Evolutionary conservation across 2,888 invertebrate genomes (phyloP).

Genomic region (Eupithecia subfuscata): DNA sequence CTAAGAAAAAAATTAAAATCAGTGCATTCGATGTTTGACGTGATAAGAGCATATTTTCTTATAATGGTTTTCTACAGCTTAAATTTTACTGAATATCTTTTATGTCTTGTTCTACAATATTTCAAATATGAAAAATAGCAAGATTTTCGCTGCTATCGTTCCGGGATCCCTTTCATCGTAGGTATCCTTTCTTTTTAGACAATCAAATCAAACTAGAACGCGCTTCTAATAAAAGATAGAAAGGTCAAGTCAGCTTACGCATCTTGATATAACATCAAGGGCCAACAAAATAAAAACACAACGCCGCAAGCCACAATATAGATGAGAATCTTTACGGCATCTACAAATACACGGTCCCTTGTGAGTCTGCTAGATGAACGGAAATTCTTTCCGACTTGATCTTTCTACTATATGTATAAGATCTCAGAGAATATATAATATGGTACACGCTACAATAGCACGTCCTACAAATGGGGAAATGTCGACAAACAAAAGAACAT

Average conservation of each 20-base stretch:
- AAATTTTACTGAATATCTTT: background rate
- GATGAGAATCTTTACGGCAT: conserved; percentile 49
- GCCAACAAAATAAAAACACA: conserved; percentile 41
- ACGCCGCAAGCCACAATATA: conserved; percentile 45
- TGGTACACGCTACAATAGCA: background rate
- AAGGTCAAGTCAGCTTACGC: conserved; percentile 32
- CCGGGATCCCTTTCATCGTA: background rate
- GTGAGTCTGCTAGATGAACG: background rate
- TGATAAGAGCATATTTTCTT: background rate
- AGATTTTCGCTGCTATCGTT: background rate
- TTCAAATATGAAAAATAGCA: background rate
- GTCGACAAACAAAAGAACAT: background rate
- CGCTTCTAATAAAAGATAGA: conserved; percentile 18
- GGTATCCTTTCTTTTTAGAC: background rate
- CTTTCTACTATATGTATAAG: background rate
- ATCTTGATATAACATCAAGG: conserved; percentile 32
- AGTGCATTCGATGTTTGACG: background rate
- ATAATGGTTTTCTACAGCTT: background rate
- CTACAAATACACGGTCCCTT: conserved; percentile 47
- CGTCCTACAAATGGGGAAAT: background rate
- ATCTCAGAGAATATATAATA: background rate
- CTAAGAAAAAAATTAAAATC: background rate
- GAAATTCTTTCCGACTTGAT: conserved; percentile 1
- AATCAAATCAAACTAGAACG: conserved; percentile 15
- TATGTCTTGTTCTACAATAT: background rate